phyloP scores from a whole-genome alignment of 2,888 invertebrate genomes.

The Eupithecia vulgata region DNA sequence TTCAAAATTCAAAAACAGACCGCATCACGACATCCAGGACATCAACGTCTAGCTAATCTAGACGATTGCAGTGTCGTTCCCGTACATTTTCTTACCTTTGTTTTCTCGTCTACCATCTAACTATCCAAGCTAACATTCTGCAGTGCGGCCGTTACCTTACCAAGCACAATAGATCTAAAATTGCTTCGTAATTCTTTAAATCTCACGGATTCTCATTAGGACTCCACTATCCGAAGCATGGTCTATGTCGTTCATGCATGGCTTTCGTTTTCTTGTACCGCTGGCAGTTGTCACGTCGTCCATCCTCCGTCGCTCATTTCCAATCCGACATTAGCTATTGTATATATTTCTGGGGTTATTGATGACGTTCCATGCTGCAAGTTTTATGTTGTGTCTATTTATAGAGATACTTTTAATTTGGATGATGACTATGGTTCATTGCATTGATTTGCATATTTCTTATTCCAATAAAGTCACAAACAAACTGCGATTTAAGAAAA shows the following conservation, averaged over 20 bases:
- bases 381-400: slow-evolving; percentile 10
- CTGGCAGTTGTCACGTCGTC: slow-evolving; percentile 43
- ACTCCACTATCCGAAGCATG: slow-evolving; percentile 53
- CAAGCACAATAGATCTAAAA: slow-evolving; percentile 1
- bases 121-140: neutral
- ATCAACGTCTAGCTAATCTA: neutral
- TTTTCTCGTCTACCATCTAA: neutral
- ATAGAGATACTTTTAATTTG: neutral
- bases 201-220: slow-evolving; percentile 31
- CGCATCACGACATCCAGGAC: neutral
- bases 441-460: neutral
- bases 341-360: slow-evolving; percentile 9
- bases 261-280: slow-evolving; percentile 44
- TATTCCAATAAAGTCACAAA: neutral
- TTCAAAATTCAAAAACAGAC: neutral
- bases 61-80: neutral
- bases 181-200: slow-evolving; percentile 20
- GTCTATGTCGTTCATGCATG: slow-evolving; percentile 62
- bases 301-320: slow-evolving; percentile 9
- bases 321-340: neutral
- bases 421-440: slow-evolving; percentile 13
- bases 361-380: slow-evolving; percentile 18
- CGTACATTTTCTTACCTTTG: neutral
- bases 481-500: neutral
- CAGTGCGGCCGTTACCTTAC: neutral